phyloP scores from a whole-genome alignment of 1,140 invertebrate genomes.

The Cecropterus lyciades region DNA sequence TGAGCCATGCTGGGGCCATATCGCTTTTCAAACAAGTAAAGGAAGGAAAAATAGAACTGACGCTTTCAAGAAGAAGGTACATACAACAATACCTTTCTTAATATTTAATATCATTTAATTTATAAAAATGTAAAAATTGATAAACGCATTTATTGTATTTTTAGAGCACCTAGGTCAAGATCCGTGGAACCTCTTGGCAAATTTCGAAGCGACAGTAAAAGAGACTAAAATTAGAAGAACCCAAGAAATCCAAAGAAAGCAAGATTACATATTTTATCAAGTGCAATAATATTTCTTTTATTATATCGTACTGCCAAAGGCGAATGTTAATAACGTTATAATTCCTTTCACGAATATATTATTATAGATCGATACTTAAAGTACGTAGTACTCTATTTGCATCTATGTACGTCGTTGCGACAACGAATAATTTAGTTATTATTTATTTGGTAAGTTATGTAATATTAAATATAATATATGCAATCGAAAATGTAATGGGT shows the following conservation, averaged over 20 bases:
- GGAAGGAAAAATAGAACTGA: conserved; percentile 92
- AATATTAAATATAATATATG: conserved; percentile 40
- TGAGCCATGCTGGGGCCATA: conserved; percentile 95
- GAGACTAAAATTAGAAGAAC: conserved; percentile 55
- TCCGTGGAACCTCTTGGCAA: conserved; percentile 82
- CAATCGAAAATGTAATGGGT: conserved; percentile 30
- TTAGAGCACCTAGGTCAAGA: conserved; percentile 84
- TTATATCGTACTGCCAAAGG: conserved; percentile 73
- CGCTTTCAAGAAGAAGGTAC: conserved; percentile 90
- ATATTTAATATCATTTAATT: no score
- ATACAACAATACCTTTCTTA: neutral
- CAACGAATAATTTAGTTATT: conserved; percentile 40
- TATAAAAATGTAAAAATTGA: neutral
- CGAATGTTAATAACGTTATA: conserved; percentile 45
- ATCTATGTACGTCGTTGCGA: conserved; percentile 42
- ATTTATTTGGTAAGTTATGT: conserved; percentile 40
- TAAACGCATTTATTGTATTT: conserved; percentile 40
- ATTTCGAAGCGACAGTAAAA: conserved; percentile 71
- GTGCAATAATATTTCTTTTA: conserved; percentile 73
- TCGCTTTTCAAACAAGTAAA: conserved; percentile 95
- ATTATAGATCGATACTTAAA: conserved; percentile 40
- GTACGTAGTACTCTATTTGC: conserved; percentile 52
- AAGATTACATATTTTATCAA: conserved; percentile 51
- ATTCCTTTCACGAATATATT: conserved; percentile 42
- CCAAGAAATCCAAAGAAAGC: conserved; percentile 61